Percentiles rank a stretch among this genome's conserved stretches.
Evolutionary conservation across 2,113 vertebrate species (phyloP).

Genomic region (Neopipo cinnamomea): DNA sequence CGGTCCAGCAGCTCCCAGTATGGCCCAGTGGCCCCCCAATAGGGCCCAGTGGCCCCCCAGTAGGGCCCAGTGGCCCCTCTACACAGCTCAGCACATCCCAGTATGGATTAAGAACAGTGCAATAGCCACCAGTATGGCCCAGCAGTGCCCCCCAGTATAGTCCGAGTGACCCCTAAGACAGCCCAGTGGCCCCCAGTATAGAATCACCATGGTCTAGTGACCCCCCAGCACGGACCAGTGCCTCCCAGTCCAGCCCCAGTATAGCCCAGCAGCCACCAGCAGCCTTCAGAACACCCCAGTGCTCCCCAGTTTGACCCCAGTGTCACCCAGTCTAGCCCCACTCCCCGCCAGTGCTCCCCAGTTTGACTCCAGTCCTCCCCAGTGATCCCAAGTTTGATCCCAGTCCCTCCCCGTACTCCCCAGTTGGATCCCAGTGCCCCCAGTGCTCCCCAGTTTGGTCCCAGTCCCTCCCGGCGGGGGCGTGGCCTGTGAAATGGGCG

Average conservation of each 20-base stretch:
- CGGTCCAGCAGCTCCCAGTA: background rate
- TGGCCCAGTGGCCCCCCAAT: fast-evolving
- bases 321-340: background rate
- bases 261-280: no score
- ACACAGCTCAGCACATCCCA: background rate
- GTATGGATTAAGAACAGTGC: background rate
- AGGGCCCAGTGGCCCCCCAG: no score
- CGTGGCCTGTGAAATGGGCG: background rate
- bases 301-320: no score
- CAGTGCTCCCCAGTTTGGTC: no score
- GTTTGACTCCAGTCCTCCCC: background rate
- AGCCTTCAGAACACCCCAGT: no score
- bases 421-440: no score
- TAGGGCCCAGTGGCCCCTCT: no score
- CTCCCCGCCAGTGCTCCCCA: background rate
- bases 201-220: no score
- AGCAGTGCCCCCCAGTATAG: background rate
- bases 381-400: background rate
- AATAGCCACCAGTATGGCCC: background rate
- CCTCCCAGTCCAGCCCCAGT: background rate
- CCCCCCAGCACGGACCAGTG: no score
- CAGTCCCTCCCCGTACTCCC: no score
- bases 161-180: background rate
- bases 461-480: background rate
- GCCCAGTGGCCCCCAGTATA: background rate